Conservation (phyloP, 2,888 invertebrate genomes). For the Eupithecia centaureata region DNA sequence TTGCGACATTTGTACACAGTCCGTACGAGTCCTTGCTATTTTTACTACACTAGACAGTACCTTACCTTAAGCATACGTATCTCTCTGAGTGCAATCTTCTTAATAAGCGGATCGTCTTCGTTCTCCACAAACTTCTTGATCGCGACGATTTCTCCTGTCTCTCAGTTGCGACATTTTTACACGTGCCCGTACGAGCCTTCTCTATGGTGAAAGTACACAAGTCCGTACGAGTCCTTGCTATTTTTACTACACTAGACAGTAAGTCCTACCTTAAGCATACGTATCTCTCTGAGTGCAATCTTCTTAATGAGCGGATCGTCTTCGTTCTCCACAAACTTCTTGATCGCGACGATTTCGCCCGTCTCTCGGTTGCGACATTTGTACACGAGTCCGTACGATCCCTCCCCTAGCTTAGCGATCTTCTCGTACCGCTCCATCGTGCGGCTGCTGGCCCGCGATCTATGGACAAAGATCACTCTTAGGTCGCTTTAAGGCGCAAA, state of each 20-base stretch:
- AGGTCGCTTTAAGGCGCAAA: too few relatives aligned
- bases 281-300: constrained; percentile 95
- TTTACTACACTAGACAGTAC: too few relatives aligned
- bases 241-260: too few relatives aligned
- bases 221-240: too few relatives aligned
- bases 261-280: constrained; percentile 92
- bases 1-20: constrained; percentile 98
- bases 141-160: constrained; percentile 97
- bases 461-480: constrained; percentile 56
- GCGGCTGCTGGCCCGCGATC: constrained; percentile 92
- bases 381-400: constrained; percentile 97
- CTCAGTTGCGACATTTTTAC: constrained; percentile 97
- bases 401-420: constrained; percentile 96
- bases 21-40: too few relatives aligned
- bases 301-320: too few relatives aligned
- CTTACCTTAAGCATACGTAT: constrained; percentile 96
- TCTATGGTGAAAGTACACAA: too few relatives aligned
- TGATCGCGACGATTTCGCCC: constrained; percentile 97
- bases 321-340: constrained; percentile 98
- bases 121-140: too few relatives aligned
- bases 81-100: too few relatives aligned
- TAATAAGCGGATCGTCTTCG: too few relatives aligned
- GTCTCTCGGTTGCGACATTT: constrained; percentile 98
- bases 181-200: constrained; percentile 98
- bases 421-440: constrained; percentile 98